Conservation (phyloP, 2,888 invertebrate genomes). For the Campoplex nolae region DNA sequence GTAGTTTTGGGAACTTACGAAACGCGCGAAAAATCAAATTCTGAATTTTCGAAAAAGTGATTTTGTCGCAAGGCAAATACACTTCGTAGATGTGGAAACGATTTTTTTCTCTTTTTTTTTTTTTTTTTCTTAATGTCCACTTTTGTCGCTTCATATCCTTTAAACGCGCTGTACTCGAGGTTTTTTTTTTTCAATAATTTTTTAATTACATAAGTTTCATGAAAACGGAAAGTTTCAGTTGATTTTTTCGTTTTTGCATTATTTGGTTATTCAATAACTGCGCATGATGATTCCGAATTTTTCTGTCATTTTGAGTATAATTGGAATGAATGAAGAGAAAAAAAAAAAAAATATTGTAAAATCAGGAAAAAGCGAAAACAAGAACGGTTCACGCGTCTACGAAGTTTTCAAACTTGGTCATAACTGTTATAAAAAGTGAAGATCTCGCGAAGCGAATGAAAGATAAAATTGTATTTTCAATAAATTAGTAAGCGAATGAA, state of each 20-base stretch:
- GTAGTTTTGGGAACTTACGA: background rate
- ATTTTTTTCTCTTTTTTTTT: background rate
- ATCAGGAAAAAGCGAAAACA: background rate
- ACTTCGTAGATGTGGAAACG: background rate
- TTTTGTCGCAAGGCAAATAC: background rate
- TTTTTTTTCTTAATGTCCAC: background rate
- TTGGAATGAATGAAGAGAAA: background rate
- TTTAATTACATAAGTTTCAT: too few relatives aligned
- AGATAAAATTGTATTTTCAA: slow-evolving; percentile 1
- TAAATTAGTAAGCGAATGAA: background rate
- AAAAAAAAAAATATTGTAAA: background rate
- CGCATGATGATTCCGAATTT: background rate
- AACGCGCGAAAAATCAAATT: background rate
- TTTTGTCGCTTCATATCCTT: background rate
- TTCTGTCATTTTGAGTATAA: background rate
- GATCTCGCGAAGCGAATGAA: background rate
- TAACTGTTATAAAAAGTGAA: background rate
- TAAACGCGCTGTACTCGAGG: too few relatives aligned
- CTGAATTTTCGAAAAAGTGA: background rate
- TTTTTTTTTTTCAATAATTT: too few relatives aligned
- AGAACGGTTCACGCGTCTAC: background rate
- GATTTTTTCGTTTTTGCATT: background rate
- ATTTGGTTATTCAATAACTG: background rate
- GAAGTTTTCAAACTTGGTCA: background rate
- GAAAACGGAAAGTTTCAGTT: background rate